A percentile compares a stretch with the other conserved stretches of the same genome.
Conservation (phyloP, 2,113 vertebrate genomes). For the Amia ocellicauda region DNA sequence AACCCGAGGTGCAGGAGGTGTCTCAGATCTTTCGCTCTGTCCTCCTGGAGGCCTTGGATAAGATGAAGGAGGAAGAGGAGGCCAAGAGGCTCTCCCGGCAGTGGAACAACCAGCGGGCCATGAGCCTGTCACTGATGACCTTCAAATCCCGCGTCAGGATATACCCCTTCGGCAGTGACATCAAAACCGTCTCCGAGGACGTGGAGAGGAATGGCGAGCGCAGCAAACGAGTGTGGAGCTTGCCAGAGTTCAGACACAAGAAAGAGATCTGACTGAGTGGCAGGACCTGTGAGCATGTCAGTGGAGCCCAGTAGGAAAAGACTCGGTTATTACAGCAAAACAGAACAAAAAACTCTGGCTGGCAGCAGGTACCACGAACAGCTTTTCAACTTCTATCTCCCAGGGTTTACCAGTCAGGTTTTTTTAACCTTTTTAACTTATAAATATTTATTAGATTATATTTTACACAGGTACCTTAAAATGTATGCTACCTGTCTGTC, state of each 20-base stretch:
- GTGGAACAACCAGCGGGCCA: conserved; percentile 82
- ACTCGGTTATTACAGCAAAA: too few species aligned
- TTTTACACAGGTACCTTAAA: too few species aligned
- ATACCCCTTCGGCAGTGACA: conserved; percentile 80
- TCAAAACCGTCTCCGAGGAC: conserved; percentile 89
- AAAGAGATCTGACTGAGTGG: conserved; percentile 54
- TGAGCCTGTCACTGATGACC: conserved; percentile 74
- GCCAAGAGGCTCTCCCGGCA: conserved; percentile 76
- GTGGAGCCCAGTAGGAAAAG: too few species aligned
- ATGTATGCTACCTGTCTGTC: too few species aligned
- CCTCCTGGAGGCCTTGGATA: conserved; percentile 79
- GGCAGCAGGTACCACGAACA: too few species aligned
- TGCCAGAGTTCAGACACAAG: conserved; percentile 81
- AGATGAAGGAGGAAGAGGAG: conserved; percentile 82
- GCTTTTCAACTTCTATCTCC: too few species aligned
- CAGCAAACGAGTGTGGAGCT: conserved; percentile 79
- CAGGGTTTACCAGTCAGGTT: too few species aligned
- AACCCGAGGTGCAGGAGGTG: conserved; percentile 85
- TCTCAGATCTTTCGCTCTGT: conserved; percentile 79
- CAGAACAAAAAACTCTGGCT: too few species aligned
- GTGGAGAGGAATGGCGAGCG: conserved; percentile 72
- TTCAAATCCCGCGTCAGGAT: conserved; percentile 84
- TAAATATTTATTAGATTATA: too few species aligned
- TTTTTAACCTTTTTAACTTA: too few species aligned
- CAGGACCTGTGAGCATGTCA: conserved; percentile 30